phyloP scores from a whole-genome alignment of 1,140 invertebrate genomes.

The Apis mellifera region Amel_HAv3.1 CM009946.2:2072001-2072500 shows the following conservation, averaged over 20 bases:
- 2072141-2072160: constrained; percentile 66
- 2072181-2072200: constrained; percentile 27
- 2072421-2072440: constrained; percentile 22
- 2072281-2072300: constrained; percentile 13
- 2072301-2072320: constrained; percentile 29
- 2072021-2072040: background rate
- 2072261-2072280: background rate
- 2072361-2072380: constrained; percentile 14
- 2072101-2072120: constrained; percentile 11
- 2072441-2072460: background rate
- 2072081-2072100: background rate
- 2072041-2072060: constrained; percentile 21
- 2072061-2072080: constrained; percentile 34
- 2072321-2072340: constrained; percentile 44
- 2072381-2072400: constrained; percentile 14
- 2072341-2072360: constrained; percentile 39
- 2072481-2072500: background rate
- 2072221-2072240: constrained; percentile 54
- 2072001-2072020: background rate
- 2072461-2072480: constrained; percentile 11
- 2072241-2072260: background rate
- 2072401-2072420: constrained; percentile 24
- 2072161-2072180: constrained; percentile 38
- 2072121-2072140: constrained; percentile 46
- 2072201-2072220: constrained; percentile 49